phyloP scores from a whole-genome alignment of 2,888 invertebrate genomes.

The Thecophora atra region DNA sequence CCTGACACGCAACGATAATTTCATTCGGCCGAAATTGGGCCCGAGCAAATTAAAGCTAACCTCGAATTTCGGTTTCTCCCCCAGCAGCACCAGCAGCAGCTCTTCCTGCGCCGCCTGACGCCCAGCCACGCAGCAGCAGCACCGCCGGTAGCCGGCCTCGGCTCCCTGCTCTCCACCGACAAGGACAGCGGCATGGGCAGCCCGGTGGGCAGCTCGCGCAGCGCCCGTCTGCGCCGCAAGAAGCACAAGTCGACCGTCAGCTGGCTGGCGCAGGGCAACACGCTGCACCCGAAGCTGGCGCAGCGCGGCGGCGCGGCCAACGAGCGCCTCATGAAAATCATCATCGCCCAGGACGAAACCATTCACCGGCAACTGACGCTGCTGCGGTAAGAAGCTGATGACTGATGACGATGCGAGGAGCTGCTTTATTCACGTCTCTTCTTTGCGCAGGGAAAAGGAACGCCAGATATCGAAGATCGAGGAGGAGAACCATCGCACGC shows the following conservation, averaged over 20 bases:
- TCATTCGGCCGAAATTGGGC: conserved; percentile 2
- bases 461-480: conserved; percentile 81
- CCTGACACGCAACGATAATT: conserved; percentile 30
- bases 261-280: conserved; percentile 57
- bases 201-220: conserved; percentile 62
- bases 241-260: conserved; percentile 53
- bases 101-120: conserved; percentile 32
- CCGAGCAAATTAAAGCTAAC: not conserved
- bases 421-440: too few relatives aligned
- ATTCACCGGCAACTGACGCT: conserved; percentile 67
- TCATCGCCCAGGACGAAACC: conserved; percentile 71
- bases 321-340: conserved; percentile 69
- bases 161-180: conserved; percentile 58
- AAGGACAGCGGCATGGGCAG: conserved; percentile 65
- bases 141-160: conserved; percentile 44
- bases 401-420: too few relatives aligned
- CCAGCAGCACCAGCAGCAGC: conserved; percentile 47
- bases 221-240: conserved; percentile 60
- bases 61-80: conserved; percentile 17
- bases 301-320: conserved; percentile 53
- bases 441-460: conserved; percentile 77
- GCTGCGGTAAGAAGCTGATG: conserved; percentile 62
- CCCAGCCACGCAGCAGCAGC: conserved; percentile 40
- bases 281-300: conserved; percentile 61
- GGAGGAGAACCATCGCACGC: conserved; percentile 78